Conservation (phyloP, 2,888 invertebrate species). For the Dynastes hyllus region DNA sequence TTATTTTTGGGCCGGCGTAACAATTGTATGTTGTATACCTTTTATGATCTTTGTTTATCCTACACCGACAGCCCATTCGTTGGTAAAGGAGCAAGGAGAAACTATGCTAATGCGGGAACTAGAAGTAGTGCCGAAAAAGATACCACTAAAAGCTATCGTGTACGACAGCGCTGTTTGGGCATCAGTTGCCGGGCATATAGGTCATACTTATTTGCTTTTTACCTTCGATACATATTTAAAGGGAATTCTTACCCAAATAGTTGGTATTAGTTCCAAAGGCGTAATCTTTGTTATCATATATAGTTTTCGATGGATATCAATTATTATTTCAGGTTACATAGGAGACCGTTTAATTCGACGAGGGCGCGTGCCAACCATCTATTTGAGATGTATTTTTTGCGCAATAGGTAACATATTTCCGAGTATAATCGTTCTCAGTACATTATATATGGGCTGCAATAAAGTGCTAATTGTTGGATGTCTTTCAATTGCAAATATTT, state of each 20-base stretch:
- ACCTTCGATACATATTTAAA: conserved; percentile 16
- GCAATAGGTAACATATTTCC: conserved; percentile 29
- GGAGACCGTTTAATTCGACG: conserved; percentile 20
- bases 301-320: conserved; percentile 2
- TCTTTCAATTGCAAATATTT: not conserved
- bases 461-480: not conserved
- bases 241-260: conserved; percentile 19
- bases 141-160: conserved; percentile 20
- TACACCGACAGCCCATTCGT: not conserved
- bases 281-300: conserved; percentile 16
- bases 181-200: conserved; percentile 24
- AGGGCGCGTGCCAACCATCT: not conserved
- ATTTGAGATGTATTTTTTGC: conserved; percentile 29
- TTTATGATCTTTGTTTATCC: conserved; percentile 8
- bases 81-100: not conserved
- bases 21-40: not conserved
- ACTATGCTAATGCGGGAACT: not conserved
- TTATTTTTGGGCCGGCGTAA: not conserved
- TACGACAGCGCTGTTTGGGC: conserved; percentile 42
- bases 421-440: not conserved
- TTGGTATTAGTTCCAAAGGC: not conserved
- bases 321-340: not conserved
- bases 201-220: conserved; percentile 24
- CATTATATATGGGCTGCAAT: not conserved
- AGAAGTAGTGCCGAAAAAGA: not conserved